A percentile compares a stretch with the other conserved stretches of the same genome.
phyloP scores from a whole-genome alignment of 2,113 vertebrate species.

The Heterocephalus glaber region DNA sequence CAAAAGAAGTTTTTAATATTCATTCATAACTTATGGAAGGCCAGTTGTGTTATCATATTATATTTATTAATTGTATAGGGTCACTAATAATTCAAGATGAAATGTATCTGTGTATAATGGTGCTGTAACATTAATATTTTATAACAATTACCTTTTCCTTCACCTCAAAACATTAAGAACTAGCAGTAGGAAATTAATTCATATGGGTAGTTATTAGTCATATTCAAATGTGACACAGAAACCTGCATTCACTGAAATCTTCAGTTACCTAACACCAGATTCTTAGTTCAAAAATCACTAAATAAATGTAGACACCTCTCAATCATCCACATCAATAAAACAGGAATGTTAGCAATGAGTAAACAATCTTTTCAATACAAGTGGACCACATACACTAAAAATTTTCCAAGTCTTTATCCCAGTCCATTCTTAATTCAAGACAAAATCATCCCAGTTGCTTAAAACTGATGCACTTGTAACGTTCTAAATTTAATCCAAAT shows the following conservation, averaged over 20 bases:
- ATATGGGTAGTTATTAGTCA: constrained; percentile 19
- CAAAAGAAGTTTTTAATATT: background rate
- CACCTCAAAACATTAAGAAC: background rate
- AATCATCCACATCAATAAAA: background rate
- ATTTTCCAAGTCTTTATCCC: background rate
- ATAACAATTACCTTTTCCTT: background rate
- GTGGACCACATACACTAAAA: background rate
- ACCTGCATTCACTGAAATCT: background rate
- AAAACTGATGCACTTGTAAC: background rate
- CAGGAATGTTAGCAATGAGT: background rate
- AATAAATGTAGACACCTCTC: background rate
- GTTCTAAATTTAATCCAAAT: background rate
- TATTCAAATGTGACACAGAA: background rate
- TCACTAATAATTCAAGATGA: background rate
- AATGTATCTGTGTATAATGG: background rate
- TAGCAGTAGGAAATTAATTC: background rate
- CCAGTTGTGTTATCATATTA: background rate
- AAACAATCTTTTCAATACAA: background rate
- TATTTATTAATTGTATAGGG: background rate
- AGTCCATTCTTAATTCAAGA: background rate
- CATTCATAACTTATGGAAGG: background rate
- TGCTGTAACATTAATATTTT: background rate
- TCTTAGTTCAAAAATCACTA: background rate
- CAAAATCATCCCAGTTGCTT: background rate
- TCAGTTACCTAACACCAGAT: background rate